A percentile compares a stretch with the other conserved stretches of the same genome.
Evolutionary conservation across 2,888 invertebrate species (phyloP).

Genomic region (Athalia circularis): DNA sequence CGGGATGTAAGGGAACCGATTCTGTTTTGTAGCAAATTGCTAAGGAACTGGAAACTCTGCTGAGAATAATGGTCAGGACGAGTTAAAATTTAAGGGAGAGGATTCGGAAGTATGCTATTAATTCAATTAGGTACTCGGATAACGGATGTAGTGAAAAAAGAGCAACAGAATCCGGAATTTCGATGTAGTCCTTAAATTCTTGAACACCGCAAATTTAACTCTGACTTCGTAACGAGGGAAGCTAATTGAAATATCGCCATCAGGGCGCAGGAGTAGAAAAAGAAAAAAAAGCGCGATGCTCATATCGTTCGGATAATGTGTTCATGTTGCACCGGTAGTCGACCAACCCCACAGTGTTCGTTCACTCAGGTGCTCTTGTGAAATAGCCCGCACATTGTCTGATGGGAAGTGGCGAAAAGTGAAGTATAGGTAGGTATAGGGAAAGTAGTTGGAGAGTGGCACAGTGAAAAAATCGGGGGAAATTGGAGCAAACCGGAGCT

Average conservation of each 20-base stretch:
- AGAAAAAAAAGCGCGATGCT: not conserved
- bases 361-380: not conserved
- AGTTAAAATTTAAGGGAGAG: constrained; percentile 26
- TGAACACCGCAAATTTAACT: not conserved
- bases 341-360: not conserved
- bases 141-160: not conserved
- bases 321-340: not conserved
- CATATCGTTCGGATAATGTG: no score
- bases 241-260: no score
- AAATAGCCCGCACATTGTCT: constrained; percentile 6
- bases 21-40: constrained; percentile 35
- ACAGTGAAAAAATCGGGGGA: constrained; percentile 1
- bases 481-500: constrained; percentile 22
- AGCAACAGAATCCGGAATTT: not conserved
- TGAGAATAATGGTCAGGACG: constrained; percentile 23
- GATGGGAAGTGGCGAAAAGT: constrained; percentile 12
- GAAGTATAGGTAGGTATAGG: not conserved
- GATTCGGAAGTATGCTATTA: not conserved
- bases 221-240: not conserved
- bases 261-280: not conserved
- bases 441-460: not conserved
- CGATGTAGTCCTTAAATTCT: not conserved
- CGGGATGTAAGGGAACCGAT: constrained; percentile 15
- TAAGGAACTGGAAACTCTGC: constrained; percentile 31
- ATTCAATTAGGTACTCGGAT: constrained; percentile 16